Conservation (phyloP, 2,888 invertebrate species). For the Hoplodrina blanda region DNA sequence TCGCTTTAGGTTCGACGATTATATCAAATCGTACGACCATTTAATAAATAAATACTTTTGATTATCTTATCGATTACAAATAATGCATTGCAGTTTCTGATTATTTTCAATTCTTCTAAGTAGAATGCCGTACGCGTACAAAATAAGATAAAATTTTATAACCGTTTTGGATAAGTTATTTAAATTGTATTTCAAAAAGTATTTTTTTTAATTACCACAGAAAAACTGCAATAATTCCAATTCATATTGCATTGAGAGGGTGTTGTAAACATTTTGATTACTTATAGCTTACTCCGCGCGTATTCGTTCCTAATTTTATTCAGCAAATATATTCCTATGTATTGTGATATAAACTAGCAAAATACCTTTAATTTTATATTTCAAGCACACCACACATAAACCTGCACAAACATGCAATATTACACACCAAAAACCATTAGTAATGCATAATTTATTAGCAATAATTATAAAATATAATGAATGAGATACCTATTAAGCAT, state of each 20-base stretch:
- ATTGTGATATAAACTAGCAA: not conserved
- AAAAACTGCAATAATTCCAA: not conserved
- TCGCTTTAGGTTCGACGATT: not conserved
- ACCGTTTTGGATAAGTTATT: not conserved
- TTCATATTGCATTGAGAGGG: conserved; percentile 21
- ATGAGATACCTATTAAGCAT: conserved; percentile 17
- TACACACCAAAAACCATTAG: conserved; percentile 45
- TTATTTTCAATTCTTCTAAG: conserved; percentile 16
- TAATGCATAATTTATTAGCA: conserved; percentile 38
- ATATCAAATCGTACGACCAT: conserved; percentile 10
- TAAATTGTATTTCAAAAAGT: not conserved
- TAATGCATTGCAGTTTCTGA: conserved; percentile 12
- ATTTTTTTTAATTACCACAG: not conserved
- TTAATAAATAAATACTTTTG: conserved; percentile 12
- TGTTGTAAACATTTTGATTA: not conserved
- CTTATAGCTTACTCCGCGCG: not conserved
- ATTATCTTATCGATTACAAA: conserved; percentile 34
- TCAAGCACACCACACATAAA: conserved; percentile 57
- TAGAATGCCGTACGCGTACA: not conserved
- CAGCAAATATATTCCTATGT: not conserved
- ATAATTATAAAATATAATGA: conserved; percentile 42
- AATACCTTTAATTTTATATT: conserved; percentile 5
- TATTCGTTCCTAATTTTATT: not conserved
- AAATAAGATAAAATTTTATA: conserved; percentile 1
- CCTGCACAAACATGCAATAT: conserved; percentile 61